A percentile compares a stretch with the other conserved stretches of the same genome.
Conservation (phyloP, 2,797 vertebrate species). For the Melopsittacus undulatus region DNA sequence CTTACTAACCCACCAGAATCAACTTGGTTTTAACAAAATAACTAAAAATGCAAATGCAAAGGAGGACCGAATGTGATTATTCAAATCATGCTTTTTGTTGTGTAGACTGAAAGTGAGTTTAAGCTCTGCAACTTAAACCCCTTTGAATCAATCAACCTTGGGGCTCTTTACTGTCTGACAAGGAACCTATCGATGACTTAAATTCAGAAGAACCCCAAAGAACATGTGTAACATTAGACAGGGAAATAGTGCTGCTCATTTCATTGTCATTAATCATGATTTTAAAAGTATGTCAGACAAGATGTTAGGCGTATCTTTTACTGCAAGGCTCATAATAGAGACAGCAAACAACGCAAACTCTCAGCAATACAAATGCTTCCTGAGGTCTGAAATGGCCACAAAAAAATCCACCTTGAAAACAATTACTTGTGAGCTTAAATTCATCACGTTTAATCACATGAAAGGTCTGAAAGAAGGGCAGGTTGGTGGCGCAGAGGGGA, state of each 20-base stretch:
- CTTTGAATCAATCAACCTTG: neutral
- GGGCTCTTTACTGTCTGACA: neutral
- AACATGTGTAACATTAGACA: neutral
- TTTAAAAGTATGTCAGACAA: neutral
- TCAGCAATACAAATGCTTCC: neutral
- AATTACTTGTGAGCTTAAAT: neutral
- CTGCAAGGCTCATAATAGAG: neutral
- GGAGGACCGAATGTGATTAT: neutral
- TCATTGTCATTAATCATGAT: conserved; percentile 3
- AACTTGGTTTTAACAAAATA: conserved; percentile 2
- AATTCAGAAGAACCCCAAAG: neutral
- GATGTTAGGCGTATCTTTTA: neutral
- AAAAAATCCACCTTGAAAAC: neutral
- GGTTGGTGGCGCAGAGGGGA: neutral
- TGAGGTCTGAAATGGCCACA: neutral
- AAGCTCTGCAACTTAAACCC: conserved; percentile 1
- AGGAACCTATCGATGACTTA: neutral
- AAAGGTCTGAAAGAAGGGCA: neutral
- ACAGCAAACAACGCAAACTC: neutral
- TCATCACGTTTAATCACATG: neutral
- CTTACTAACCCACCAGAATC: neutral
- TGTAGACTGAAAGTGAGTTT: neutral
- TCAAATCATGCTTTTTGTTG: conserved; percentile 5
- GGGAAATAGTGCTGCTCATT: neutral
- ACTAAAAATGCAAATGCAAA: conserved; percentile 14